Percentiles rank a stretch among this genome's conserved stretches.
These are phyloP conservation scores for Pedetes capensis DNA, from an alignment of 2,113 vertebrate species.

Conservation along the genomic window DNA sequence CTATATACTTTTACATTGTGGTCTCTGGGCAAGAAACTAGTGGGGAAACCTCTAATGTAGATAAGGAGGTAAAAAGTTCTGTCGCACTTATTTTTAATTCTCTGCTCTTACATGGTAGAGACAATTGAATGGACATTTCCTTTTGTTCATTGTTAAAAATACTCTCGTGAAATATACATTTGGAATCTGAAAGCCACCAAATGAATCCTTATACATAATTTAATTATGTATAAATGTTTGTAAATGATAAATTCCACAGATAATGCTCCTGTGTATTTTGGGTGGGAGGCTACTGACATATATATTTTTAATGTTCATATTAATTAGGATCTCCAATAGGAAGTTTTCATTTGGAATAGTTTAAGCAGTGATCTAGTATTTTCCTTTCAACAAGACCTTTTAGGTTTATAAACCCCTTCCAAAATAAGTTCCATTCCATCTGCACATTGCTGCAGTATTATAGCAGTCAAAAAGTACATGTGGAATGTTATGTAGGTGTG, in stretches of 20 bases:
- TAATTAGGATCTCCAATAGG: conserved; percentile 34
- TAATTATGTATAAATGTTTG: conserved; percentile 50
- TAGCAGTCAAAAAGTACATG: conserved; percentile 45
- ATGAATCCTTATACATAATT: conserved; percentile 41
- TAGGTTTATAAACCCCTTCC: conserved; percentile 54
- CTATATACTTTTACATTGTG: conserved; percentile 51
- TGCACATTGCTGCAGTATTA: conserved; percentile 39
- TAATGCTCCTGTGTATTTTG: conserved; percentile 53
- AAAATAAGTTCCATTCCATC: conserved; percentile 46
- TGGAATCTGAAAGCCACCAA: conserved; percentile 63
- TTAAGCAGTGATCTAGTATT: conserved; percentile 56
- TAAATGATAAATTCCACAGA: conserved; percentile 47
- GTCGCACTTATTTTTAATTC: conserved; percentile 40
- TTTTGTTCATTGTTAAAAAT: conserved; percentile 54
- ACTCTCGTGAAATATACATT: conserved; percentile 13
- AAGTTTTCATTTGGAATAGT: conserved; percentile 60
- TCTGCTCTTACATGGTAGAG: conserved; percentile 36
- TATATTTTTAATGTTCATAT: conserved; percentile 64
- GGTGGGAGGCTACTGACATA: conserved; percentile 6
- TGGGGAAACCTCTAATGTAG: neutral
- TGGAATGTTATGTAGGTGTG: conserved; percentile 48
- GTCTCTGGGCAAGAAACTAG: neutral
- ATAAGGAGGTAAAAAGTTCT: conserved; percentile 51
- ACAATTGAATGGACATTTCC: conserved; percentile 29
- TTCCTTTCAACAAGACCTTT: conserved; percentile 54